Evolutionary conservation across 2,113 vertebrate genomes (phyloP), one percentile per base, ranked within the genome.

Genomic region (Archocentrus centrarchus): DNA sequence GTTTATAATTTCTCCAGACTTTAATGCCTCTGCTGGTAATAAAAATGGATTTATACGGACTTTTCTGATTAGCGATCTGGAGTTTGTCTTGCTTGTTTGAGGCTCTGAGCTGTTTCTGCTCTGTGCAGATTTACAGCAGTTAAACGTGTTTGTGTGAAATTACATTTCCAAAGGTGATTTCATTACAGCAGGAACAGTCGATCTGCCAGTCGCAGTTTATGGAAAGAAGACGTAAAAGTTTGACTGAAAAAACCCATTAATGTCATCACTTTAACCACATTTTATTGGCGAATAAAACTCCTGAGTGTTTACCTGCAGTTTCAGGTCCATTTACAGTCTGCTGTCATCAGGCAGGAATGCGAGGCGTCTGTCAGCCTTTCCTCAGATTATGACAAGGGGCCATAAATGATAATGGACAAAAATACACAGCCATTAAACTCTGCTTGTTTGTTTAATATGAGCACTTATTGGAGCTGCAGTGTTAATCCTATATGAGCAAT

Each of bases 401-500:
- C 3, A 9, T 78, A 78, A 82, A 86, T 61, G 58, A 86, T 82
- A 82, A 70, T 86, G 55, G 60, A 80, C 76, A 53, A 53, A 73
- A 53, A 73, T 53, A 73, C 30, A 50, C 60, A 13, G 11, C 47
- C 22, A 11, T 82, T 80, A 77, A 80, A 39, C 66, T 10, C 55
- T 80, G 27, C 44, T 7, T 24, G 10, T 70, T 82, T 68, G 59
- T 75, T 88, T 66, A 68, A 79, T 80, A 70, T 82, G 32, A 44
- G 5, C 62, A 59, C 70, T 82, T 82, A 79, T 61, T 61, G 22
- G 66, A 75, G 80, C 76, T 82, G 61, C 57, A 1, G 55, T 75
- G 60, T 14, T 84, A 78, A 88, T 75, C 64, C 75, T 82, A 53
- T 66, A 44, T 75, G 75, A 82, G 87, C 79, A 66, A 24, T 75